Conservation (phyloP, 2,797 vertebrate genomes). For the Argentina silus region DNA sequence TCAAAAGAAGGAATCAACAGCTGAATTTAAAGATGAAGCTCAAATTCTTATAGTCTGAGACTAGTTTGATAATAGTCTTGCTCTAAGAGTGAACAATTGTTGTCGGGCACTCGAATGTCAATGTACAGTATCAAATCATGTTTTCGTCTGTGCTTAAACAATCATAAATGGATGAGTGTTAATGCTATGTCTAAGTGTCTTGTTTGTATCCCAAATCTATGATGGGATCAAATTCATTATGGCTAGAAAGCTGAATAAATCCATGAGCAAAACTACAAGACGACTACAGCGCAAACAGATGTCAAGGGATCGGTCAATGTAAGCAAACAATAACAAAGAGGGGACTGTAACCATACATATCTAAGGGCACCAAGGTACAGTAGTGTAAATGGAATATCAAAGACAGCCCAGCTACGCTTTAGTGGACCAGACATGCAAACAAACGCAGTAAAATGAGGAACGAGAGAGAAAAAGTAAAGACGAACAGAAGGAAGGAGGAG, state of each 20-base stretch:
- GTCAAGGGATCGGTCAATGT: slow-evolving; percentile 23
- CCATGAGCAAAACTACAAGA: slow-evolving; percentile 47
- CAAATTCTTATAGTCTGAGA: neutral
- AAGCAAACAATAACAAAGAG: slow-evolving; percentile 36
- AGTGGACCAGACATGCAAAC: slow-evolving; percentile 77
- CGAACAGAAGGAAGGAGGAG: slow-evolving; percentile 4
- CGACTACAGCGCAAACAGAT: slow-evolving; percentile 17
- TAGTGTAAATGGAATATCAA: slow-evolving; percentile 48
- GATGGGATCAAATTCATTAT: slow-evolving; percentile 2
- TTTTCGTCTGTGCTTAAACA: slow-evolving; percentile 12
- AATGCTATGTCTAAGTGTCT: neutral
- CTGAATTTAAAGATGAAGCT: neutral
- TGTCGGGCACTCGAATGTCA: neutral
- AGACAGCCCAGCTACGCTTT: slow-evolving; percentile 68
- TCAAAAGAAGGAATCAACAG: neutral
- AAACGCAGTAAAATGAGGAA: slow-evolving; percentile 67
- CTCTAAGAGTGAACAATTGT: neutral
- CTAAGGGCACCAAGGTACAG: slow-evolving; percentile 15
- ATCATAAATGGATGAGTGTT: slow-evolving; percentile 12
- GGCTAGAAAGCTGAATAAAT: slow-evolving; percentile 29
- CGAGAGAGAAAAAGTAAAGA: slow-evolving; percentile 40
- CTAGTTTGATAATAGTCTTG: neutral
- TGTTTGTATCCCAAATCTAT: neutral
- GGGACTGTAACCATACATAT: slow-evolving; percentile 21
- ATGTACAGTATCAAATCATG: neutral